Percentiles rank a stretch among this genome's conserved stretches.
These are phyloP conservation scores for Mormoops blainvillei DNA, from an alignment of 2,113 vertebrate genomes.

Conservation along the genomic window DNA sequence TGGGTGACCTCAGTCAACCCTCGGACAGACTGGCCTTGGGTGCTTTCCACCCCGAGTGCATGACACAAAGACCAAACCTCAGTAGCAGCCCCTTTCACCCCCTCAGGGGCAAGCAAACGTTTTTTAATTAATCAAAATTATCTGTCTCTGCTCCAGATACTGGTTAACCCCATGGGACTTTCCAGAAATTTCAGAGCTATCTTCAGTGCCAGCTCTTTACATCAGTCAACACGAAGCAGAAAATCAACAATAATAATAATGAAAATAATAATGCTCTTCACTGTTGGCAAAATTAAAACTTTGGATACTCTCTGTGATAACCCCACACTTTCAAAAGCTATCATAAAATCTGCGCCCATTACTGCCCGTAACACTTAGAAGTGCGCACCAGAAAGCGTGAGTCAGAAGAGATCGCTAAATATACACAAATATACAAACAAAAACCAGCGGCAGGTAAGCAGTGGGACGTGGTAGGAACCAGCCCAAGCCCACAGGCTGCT, in stretches of 20 bases:
- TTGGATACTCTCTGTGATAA: not conserved
- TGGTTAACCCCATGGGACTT: not conserved
- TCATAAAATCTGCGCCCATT: not conserved
- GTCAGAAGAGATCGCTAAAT: not conserved
- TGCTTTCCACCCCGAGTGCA: not conserved
- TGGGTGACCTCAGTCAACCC: not conserved
- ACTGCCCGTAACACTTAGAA: not conserved
- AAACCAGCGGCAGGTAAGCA: not conserved
- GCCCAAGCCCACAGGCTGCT: not conserved
- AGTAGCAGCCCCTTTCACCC: not conserved
- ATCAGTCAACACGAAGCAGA: not conserved
- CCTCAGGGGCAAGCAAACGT: not conserved
- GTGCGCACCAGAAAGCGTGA: not conserved
- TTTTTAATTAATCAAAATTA: not conserved
- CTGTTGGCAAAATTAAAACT: not conserved
- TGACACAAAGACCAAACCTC: not conserved
- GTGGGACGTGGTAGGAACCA: not conserved
- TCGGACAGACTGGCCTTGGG: not conserved
- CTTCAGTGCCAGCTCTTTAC: not conserved
- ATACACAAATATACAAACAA: not conserved
- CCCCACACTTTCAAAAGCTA: not conserved
- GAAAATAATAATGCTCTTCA: not conserved
- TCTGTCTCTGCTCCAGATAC: not conserved
- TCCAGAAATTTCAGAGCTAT: constrained; percentile 15
- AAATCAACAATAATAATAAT: not conserved